Percentiles rank a stretch among this genome's conserved stretches.
phyloP scores from a whole-genome alignment of 35 echinoderm and acorn worm genomes.

The Lytechinus variegatus region DNA sequence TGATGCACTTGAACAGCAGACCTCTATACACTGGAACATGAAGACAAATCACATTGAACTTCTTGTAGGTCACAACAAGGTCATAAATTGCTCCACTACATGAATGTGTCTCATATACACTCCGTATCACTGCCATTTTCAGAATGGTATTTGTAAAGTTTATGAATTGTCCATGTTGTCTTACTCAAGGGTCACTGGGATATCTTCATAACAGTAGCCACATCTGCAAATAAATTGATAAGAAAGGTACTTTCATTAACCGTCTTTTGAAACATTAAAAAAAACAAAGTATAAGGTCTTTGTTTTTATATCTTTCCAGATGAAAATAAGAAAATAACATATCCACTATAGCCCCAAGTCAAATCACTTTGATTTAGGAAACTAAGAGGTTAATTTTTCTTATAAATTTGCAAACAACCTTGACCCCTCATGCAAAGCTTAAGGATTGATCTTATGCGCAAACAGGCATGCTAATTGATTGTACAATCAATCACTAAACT shows the following conservation, averaged over 20 bases:
- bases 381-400: no score
- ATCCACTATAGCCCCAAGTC: no score
- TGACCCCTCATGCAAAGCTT: no score
- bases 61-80: not conserved
- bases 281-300: no score
- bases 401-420: no score
- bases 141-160: not conserved
- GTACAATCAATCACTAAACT: no score
- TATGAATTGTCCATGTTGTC: not conserved
- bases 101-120: not conserved
- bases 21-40: not conserved
- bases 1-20: not conserved
- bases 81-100: not conserved
- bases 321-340: no score
- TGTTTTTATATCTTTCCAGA: no score
- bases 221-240: constrained; percentile 52
- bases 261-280: no score
- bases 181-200: constrained; percentile 13
- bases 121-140: not conserved
- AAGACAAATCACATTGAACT: not conserved
- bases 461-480: no score
- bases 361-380: no score
- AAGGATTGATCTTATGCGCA: no score
- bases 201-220: constrained; percentile 66
- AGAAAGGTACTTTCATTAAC: not conserved